Conservation (phyloP, 2,797 vertebrate species). For the Arrhamphus sclerolepis region DNA sequence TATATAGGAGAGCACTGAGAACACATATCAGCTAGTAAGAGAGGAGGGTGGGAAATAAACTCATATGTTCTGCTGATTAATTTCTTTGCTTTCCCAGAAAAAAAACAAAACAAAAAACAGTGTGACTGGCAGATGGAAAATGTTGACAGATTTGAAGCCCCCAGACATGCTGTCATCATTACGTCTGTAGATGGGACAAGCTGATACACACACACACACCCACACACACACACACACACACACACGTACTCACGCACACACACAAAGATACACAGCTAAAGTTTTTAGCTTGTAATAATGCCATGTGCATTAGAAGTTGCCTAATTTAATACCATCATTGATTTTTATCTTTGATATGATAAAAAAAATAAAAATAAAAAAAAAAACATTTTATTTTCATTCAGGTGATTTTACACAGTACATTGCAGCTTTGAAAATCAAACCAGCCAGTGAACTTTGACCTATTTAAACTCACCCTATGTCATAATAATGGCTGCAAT, state of each 20-base stretch:
- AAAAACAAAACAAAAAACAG: slow-evolving; percentile 17
- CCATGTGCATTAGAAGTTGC: not conserved
- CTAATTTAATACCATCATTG: not conserved
- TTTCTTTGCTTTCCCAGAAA: too few species aligned
- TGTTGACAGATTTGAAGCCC: slow-evolving; percentile 59
- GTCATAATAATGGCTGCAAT: not conserved
- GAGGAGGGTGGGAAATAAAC: too few species aligned
- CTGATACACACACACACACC: slow-evolving; percentile 7
- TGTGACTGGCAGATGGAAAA: slow-evolving; percentile 64
- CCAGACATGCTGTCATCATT: slow-evolving; percentile 68
- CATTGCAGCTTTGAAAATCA: not conserved
- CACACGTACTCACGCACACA: too few species aligned
- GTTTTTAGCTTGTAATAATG: not conserved
- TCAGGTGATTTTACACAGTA: not conserved
- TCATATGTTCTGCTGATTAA: too few species aligned
- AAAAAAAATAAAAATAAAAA: not conserved
- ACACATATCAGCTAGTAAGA: too few species aligned
- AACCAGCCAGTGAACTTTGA: slow-evolving; percentile 37
- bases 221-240: not conserved
- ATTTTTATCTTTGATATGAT: not conserved
- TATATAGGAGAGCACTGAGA: too few species aligned
- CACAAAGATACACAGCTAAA: not conserved
- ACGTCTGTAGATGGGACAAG: slow-evolving; percentile 47
- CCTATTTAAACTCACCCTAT: slow-evolving; percentile 1
- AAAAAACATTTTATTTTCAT: not conserved